A percentile compares a stretch with the other conserved stretches of the same genome.
These are phyloP conservation scores for Papilio glaucus DNA, from an alignment of 1,140 invertebrate species.

Conservation along the genomic window DNA sequence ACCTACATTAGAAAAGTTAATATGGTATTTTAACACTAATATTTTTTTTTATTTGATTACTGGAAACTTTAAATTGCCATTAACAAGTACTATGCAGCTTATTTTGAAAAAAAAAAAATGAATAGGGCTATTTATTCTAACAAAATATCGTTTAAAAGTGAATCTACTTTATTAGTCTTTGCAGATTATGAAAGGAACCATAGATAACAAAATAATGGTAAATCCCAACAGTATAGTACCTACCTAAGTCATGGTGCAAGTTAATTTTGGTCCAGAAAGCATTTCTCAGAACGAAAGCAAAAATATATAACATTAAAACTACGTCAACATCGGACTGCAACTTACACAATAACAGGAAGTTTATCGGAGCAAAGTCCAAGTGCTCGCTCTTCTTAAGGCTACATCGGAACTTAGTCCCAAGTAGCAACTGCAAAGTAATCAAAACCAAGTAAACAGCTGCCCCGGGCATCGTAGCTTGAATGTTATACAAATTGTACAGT, in stretches of 20 bases:
- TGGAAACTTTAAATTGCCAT: no score
- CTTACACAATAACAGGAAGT: slow-evolving; percentile 36
- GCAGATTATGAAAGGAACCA: no score
- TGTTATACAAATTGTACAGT: slow-evolving; percentile 18
- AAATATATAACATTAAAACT: slow-evolving; percentile 22
- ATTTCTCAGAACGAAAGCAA: not conserved
- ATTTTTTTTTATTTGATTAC: no score
- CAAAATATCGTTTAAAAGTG: no score
- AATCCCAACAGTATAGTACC: not conserved
- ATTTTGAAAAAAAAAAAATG: no score
- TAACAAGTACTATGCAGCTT: no score
- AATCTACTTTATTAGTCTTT: no score
- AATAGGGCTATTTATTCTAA: no score
- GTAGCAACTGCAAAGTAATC: slow-evolving; percentile 29
- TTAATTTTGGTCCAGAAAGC: not conserved
- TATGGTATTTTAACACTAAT: no score
- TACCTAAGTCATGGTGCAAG: not conserved
- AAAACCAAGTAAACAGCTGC: slow-evolving; percentile 27
- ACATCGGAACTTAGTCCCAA: slow-evolving; percentile 31
- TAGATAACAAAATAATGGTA: not conserved
- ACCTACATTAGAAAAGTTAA: no score
- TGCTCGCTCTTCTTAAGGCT: slow-evolving; percentile 19
- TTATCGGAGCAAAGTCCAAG: slow-evolving; percentile 31
- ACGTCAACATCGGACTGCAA: slow-evolving; percentile 17
- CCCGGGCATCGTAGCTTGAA: not conserved